Conservation (phyloP, 2,797 vertebrate species). For the Calcarius lapponicus region DNA sequence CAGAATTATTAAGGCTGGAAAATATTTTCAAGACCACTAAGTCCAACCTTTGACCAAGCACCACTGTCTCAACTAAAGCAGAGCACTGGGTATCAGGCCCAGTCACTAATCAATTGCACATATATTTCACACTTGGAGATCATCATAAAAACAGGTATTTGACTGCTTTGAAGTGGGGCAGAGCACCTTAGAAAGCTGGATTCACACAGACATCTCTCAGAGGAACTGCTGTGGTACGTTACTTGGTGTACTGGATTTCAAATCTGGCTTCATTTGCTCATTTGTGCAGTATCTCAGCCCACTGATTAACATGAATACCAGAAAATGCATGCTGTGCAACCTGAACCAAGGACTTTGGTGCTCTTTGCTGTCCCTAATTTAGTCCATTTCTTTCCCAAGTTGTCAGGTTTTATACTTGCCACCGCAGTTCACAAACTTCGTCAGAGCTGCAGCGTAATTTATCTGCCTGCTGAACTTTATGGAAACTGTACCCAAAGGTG, state of each 20-base stretch:
- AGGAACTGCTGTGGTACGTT: not conserved
- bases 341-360: not conserved
- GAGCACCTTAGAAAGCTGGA: not conserved
- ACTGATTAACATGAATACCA: not conserved
- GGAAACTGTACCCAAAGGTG: not conserved
- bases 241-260: not conserved
- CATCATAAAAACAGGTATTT: not conserved
- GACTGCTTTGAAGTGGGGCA: not conserved
- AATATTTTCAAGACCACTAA: not conserved
- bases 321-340: not conserved
- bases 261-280: not conserved
- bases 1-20: not conserved
- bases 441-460: not conserved
- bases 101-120: not conserved
- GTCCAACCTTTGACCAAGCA: not conserved
- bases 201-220: not conserved
- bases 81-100: accelerated
- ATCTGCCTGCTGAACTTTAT: not conserved
- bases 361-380: not conserved
- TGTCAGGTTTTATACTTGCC: not conserved
- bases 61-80: not conserved
- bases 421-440: not conserved
- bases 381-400: not conserved
- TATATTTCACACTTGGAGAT: not conserved
- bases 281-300: not conserved